Conservation (phyloP, 2,113 vertebrate species). For the Gymnogyps californianus region DNA sequence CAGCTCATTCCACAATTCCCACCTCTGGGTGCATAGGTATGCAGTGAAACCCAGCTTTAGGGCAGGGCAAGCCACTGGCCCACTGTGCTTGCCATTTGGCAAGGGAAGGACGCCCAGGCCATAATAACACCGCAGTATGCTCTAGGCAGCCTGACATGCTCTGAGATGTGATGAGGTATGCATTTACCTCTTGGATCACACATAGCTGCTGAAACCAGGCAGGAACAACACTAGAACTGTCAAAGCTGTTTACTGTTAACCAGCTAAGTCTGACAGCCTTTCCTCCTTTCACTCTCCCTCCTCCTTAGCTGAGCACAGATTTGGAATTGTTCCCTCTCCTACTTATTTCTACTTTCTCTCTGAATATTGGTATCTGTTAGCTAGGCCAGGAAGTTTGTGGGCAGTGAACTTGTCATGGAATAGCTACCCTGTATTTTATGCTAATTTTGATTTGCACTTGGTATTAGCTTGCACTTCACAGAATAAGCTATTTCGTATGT, state of each 20-base stretch:
- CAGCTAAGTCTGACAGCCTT: neutral
- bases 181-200: neutral
- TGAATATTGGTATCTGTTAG: neutral
- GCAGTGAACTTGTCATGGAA: neutral
- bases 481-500: neutral
- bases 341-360: neutral
- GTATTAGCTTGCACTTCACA: neutral
- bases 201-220: neutral
- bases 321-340: neutral
- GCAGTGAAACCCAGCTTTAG: neutral
- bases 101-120: neutral
- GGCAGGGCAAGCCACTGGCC: neutral
- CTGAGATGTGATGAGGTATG: neutral
- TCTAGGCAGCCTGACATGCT: neutral
- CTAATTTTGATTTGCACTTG: neutral
- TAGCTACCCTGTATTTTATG: neutral
- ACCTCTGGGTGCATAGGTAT: too few species aligned
- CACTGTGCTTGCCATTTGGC: neutral
- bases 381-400: neutral
- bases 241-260: neutral
- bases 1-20: neutral
- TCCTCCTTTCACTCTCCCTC: neutral
- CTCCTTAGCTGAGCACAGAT: neutral
- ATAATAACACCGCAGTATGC: rapidly evolving
- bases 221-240: neutral